Conservation (phyloP, 1,140 invertebrate species). For the Anastatus disparis region DNA sequence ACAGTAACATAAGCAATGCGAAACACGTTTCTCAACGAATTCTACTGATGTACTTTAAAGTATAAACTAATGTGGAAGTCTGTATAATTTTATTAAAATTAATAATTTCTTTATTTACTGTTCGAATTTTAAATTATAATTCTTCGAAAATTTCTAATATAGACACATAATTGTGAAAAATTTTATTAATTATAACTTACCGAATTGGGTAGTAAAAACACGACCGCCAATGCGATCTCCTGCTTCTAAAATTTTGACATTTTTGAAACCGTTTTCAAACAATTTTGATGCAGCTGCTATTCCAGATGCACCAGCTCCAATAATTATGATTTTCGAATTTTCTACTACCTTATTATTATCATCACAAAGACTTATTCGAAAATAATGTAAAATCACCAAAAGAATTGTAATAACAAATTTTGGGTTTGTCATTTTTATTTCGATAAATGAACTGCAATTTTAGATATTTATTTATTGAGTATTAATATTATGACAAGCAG, state of each 20-base stretch:
- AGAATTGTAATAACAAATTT: background rate
- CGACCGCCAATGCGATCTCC: conserved; percentile 76
- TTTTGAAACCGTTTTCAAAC: conserved; percentile 55
- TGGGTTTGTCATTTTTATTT: background rate
- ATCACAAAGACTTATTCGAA: conserved; percentile 1
- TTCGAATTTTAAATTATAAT: no score
- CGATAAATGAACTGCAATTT: no score
- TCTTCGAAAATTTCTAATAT: background rate
- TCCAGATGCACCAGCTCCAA: conserved; percentile 72
- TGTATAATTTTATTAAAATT: no score
- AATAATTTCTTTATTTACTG: no score
- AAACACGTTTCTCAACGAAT: no score
- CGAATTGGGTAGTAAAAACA: conserved; percentile 1
- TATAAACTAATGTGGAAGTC: no score
- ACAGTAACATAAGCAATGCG: no score
- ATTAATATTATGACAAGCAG: no score
- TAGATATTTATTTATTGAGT: no score
- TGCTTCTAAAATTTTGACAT: conserved; percentile 58
- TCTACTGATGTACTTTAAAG: no score
- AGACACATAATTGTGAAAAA: background rate
- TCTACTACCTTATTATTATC: background rate
- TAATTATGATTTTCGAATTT: conserved; percentile 27
- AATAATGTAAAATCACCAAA: background rate
- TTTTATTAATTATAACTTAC: conserved; percentile 12
- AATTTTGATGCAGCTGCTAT: conserved; percentile 70